Conservation (phyloP, 2,797 vertebrate species). For the Ceryle rudis region DNA sequence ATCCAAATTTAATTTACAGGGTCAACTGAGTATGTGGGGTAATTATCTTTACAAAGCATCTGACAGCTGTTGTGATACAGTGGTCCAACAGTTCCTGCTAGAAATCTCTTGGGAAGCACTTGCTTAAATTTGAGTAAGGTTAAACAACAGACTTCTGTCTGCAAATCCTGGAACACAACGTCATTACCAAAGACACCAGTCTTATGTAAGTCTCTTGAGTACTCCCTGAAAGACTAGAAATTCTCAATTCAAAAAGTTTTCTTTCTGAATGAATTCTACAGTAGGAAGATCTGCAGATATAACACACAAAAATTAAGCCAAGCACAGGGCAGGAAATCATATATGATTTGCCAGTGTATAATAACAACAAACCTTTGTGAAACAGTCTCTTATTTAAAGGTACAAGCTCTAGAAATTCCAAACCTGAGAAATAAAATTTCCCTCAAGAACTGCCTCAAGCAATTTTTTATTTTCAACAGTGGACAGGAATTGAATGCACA, state of each 20-base stretch:
- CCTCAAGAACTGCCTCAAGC: background rate
- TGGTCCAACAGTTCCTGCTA: background rate
- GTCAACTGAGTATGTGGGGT: background rate
- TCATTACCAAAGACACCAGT: background rate
- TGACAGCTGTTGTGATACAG: slow-evolving; percentile 12
- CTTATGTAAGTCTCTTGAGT: background rate
- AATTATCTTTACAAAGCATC: slow-evolving; percentile 23
- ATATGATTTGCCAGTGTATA: background rate
- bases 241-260: background rate
- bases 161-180: background rate
- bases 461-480: background rate
- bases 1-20: slow-evolving; percentile 13
- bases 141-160: slow-evolving; percentile 6
- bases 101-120: background rate
- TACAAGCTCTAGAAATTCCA: background rate
- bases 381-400: background rate
- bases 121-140: background rate
- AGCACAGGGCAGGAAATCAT: background rate
- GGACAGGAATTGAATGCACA: background rate
- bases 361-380: background rate
- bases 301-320: background rate
- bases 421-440: background rate
- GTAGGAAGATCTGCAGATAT: background rate
- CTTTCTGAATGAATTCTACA: background rate
- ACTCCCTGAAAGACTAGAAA: background rate